Evolutionary conservation across 2,113 vertebrate species (phyloP).

Genomic region (Silurus asotus): DNA sequence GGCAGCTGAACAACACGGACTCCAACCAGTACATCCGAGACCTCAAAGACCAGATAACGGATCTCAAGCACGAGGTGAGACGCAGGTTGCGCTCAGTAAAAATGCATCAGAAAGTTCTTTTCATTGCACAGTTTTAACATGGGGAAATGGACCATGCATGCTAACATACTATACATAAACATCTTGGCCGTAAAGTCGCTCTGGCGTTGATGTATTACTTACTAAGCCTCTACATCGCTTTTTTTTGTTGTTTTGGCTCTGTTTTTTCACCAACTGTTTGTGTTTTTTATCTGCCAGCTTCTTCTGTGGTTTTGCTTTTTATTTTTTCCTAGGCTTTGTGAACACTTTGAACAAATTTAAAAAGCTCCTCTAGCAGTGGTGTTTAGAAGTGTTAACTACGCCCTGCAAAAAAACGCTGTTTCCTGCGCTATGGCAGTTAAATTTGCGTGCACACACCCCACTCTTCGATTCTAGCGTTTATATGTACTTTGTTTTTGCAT

Average conservation of each 20-base stretch:
- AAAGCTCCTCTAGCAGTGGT: constrained; percentile 51
- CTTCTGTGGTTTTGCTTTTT: constrained; percentile 50
- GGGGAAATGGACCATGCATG: no score
- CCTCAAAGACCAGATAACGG: constrained; percentile 93
- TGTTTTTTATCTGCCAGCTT: constrained; percentile 46
- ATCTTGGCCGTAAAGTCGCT: constrained; percentile 13
- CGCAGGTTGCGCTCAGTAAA: constrained; percentile 2
- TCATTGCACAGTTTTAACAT: not conserved
- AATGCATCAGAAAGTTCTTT: not conserved
- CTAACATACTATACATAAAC: not conserved
- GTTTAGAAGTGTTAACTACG: constrained; percentile 72
- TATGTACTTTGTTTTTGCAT: not conserved
- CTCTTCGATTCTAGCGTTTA: not conserved
- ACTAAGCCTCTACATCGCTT: not conserved
- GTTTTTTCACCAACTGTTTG: constrained; percentile 15
- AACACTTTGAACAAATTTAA: constrained; percentile 53
- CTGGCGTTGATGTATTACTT: not conserved
- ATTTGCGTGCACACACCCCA: constrained; percentile 39
- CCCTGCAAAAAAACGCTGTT: constrained; percentile 62
- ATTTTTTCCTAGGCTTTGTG: constrained; percentile 51
- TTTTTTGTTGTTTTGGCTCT: constrained; percentile 10
- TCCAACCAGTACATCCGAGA: constrained; percentile 94
- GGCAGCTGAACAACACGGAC: constrained; percentile 95
- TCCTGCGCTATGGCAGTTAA: constrained; percentile 66
- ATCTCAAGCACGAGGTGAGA: constrained; percentile 93